These are phyloP conservation scores for Acanthosepion lycidas DNA, from an alignment of 2,888 invertebrate species.

Conservation along the genomic window DNA sequence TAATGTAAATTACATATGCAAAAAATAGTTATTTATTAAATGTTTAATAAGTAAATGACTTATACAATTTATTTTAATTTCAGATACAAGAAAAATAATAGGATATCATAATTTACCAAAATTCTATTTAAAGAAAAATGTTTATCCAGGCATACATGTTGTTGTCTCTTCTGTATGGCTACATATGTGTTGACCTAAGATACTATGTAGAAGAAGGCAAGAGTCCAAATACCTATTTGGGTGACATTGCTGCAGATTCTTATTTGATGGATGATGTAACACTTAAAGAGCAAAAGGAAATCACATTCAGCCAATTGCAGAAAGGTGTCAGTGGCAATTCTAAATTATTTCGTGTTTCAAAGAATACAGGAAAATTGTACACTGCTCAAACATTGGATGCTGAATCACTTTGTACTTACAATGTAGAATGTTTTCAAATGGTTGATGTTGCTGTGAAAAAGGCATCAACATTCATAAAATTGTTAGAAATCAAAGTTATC, in stretches of 20 bases:
- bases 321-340: neutral
- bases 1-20: neutral
- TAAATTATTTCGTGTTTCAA: neutral
- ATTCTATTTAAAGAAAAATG: neutral
- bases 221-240: neutral
- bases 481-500: conserved; percentile 8
- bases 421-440: neutral
- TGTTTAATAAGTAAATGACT: neutral
- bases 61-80: neutral
- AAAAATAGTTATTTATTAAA: neutral
- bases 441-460: neutral
- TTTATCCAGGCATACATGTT: neutral
- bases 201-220: neutral
- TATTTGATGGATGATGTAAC: neutral
- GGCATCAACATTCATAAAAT: neutral
- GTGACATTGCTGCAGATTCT: neutral
- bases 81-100: neutral
- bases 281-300: neutral
- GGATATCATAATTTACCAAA: neutral
- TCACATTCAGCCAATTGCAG: neutral
- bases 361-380: conserved; percentile 14
- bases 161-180: neutral
- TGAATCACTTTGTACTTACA: neutral
- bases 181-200: neutral
- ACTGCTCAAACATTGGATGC: neutral